Percentiles rank a stretch among this genome's conserved stretches.
Evolutionary conservation across 2,888 invertebrate species (phyloP).

Genomic region (Drosophila pseudotalamancana): DNA sequence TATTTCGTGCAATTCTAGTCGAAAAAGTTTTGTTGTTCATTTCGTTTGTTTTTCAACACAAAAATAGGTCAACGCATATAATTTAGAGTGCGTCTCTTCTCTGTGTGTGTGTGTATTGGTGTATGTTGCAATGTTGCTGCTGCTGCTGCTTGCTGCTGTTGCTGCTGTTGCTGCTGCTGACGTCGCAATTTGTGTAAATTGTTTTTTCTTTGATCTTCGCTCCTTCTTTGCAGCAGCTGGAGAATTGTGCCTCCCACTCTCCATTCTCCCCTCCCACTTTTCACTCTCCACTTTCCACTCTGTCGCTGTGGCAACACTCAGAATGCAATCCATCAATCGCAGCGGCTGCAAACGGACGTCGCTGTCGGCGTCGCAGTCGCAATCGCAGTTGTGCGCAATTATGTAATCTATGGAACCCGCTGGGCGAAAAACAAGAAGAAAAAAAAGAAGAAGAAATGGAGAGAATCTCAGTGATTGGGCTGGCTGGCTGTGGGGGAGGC

Average conservation of each 20-base stretch:
- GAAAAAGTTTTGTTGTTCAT: slow-evolving; percentile 40
- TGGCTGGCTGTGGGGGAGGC: not conserved
- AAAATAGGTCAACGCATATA: slow-evolving; percentile 73
- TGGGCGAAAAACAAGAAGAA: slow-evolving; percentile 29
- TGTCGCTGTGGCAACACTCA: slow-evolving; percentile 59
- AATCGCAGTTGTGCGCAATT: slow-evolving; percentile 43
- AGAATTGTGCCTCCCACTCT: not conserved
- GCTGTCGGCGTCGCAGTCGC: slow-evolving; percentile 4
- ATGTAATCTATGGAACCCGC: slow-evolving; percentile 47
- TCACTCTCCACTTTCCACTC: not conserved
- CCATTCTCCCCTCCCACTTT: not conserved
- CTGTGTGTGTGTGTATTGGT: slow-evolving; percentile 11
- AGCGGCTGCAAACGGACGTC: slow-evolving; percentile 22
- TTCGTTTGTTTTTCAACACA: slow-evolving; percentile 31
- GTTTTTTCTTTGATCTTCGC: slow-evolving; percentile 63
- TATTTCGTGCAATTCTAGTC: slow-evolving; percentile 59
- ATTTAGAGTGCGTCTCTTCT: slow-evolving; percentile 51
- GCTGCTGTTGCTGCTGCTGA: slow-evolving; percentile 19
- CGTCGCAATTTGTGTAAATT: slow-evolving; percentile 46
- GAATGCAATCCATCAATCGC: slow-evolving; percentile 75
- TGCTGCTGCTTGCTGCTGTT: not conserved
- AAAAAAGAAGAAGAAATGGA: slow-evolving; percentile 7
- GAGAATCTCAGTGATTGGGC: not conserved
- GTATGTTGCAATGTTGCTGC: slow-evolving; percentile 62
- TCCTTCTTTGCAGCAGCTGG: slow-evolving; percentile 12